Conservation (phyloP, 1,140 invertebrate species). For the Bombus pascuorum region DNA sequence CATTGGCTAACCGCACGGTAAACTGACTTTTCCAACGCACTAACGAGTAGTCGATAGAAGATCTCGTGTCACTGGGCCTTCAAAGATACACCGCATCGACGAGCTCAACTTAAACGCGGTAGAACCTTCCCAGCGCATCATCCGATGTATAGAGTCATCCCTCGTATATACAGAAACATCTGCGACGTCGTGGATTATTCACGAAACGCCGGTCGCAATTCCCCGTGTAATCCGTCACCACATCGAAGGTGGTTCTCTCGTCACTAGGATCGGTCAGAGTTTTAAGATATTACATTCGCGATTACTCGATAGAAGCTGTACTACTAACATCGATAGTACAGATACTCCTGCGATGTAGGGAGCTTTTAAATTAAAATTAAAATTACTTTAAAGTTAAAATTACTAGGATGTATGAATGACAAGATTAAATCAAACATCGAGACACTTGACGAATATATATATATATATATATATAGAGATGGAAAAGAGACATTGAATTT, state of each 20-base stretch:
- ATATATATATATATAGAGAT: too few relatives aligned
- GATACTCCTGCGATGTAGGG: too few relatives aligned
- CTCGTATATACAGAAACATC: not conserved
- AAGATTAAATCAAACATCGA: too few relatives aligned
- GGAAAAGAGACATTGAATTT: too few relatives aligned
- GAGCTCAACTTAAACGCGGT: not conserved
- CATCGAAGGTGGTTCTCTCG: not conserved
- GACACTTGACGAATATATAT: too few relatives aligned
- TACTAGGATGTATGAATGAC: too few relatives aligned
- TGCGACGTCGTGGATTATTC: not conserved
- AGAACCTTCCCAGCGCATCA: not conserved
- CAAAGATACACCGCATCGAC: not conserved
- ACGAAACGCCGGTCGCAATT: conserved; percentile 10
- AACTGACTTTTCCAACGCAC: not conserved
- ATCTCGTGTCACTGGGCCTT: not conserved
- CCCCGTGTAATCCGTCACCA: conserved; percentile 25
- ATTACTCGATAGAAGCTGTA: not conserved
- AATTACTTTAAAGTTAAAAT: too few relatives aligned
- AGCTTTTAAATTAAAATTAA: too few relatives aligned
- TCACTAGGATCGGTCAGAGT: not conserved
- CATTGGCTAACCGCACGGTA: not conserved
- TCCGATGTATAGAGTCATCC: not conserved
- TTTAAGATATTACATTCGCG: conserved; percentile 45
- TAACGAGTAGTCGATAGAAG: not conserved
- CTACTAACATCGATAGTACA: too few relatives aligned